Evolutionary conservation across 2,888 invertebrate species (phyloP).

Genomic region (Griposia aprilina): DNA sequence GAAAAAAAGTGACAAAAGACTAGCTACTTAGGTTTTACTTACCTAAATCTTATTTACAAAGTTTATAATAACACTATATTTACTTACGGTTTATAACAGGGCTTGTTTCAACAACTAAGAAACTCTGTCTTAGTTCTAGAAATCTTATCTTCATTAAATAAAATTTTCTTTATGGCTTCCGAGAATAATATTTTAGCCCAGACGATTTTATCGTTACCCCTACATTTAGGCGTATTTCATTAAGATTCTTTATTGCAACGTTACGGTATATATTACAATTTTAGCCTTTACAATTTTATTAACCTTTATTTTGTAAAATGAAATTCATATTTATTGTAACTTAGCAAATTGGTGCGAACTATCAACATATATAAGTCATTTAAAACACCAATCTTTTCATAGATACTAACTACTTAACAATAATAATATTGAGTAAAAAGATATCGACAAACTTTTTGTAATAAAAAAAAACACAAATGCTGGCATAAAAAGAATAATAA

Average conservation of each 20-base stretch:
- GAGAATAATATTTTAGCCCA: conserved; percentile 84
- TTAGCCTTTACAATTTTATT: conserved; percentile 50
- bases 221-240: conserved; percentile 81
- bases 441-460: neutral
- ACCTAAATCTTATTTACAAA: conserved; percentile 37
- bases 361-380: neutral
- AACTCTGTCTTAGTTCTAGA: conserved; percentile 79
- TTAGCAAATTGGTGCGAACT: neutral
- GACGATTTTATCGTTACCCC: conserved; percentile 82
- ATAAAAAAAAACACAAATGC: neutral
- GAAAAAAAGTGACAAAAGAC: neutral
- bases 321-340: neutral
- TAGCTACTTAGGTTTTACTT: neutral
- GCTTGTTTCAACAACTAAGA: conserved; percentile 72
- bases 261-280: conserved; percentile 60
- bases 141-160: conserved; percentile 80
- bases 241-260: conserved; percentile 71
- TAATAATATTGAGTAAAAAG: conserved; percentile 2
- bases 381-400: neutral
- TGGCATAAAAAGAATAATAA: neutral
- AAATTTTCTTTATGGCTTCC: conserved; percentile 87
- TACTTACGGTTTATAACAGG: conserved; percentile 44
- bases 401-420: neutral
- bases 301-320: conserved; percentile 12
- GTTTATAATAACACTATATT: conserved; percentile 35